Evolutionary conservation across 1,140 invertebrate species (phyloP).

Genomic region (Zaprionus camerounensis): DNA sequence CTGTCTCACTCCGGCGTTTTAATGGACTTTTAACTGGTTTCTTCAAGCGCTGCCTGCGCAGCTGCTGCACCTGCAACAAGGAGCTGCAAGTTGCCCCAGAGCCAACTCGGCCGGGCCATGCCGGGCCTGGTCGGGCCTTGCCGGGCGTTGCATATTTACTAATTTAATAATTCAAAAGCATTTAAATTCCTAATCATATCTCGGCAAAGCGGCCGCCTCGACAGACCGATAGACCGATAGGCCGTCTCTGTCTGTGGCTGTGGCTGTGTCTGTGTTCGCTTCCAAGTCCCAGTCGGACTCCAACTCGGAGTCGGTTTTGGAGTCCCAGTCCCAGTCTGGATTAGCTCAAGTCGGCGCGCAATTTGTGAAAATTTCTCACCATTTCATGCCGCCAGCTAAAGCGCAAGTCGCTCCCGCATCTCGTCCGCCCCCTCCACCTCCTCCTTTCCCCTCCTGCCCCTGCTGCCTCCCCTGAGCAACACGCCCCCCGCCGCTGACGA

Average conservation of each 20-base stretch:
- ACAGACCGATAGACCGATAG: conserved; percentile 4
- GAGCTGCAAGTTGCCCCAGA: conserved; percentile 41
- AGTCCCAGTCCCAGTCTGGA: background rate
- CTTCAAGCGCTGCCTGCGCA: conserved; percentile 35
- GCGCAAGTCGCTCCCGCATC: background rate
- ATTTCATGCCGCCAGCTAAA: conserved; percentile 51
- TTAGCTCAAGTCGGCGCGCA: conserved; percentile 41
- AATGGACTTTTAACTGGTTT: conserved; percentile 83
- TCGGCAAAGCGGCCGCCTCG: conserved; percentile 67
- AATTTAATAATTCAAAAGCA: conserved; percentile 84
- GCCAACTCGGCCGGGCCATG: background rate
- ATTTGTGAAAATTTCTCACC: conserved; percentile 83
- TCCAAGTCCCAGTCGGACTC: background rate
- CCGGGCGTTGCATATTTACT: conserved; percentile 83
- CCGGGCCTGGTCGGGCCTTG: conserved; percentile 45
- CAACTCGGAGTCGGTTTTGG: background rate
- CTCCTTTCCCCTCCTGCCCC: background rate
- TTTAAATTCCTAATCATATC: conserved; percentile 84
- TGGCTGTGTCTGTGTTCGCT: background rate
- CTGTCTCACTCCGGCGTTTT: conserved; percentile 68
- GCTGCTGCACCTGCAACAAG: conserved; percentile 75
- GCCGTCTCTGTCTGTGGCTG: background rate
- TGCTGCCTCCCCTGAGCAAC: background rate
- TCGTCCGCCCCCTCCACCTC: background rate
- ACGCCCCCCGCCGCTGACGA: conserved; percentile 9